These are phyloP conservation scores for Antrozous pallidus DNA, from an alignment of 2,797 vertebrate species.

Conservation along the genomic window DNA sequence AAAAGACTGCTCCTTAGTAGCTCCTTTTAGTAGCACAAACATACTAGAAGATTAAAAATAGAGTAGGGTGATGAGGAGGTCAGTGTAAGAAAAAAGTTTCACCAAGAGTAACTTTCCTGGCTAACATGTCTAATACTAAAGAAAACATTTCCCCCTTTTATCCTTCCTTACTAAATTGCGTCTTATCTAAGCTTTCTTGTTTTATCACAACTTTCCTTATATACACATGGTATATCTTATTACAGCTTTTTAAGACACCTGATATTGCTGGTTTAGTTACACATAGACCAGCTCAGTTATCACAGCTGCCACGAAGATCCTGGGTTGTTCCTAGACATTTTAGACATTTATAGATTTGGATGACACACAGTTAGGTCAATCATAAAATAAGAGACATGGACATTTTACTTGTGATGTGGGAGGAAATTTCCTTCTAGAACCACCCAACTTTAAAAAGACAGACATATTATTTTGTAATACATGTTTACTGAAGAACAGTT, in stretches of 20 bases:
- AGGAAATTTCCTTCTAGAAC: slow-evolving; percentile 30
- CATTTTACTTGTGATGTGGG: background rate
- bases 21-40: slow-evolving; percentile 97
- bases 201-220: background rate
- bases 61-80: slow-evolving; percentile 44
- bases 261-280: background rate
- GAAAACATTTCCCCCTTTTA: background rate
- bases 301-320: background rate
- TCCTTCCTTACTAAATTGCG: background rate
- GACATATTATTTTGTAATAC: background rate
- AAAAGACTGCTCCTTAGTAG: slow-evolving; percentile 98
- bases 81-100: background rate
- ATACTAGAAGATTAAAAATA: slow-evolving; percentile 85
- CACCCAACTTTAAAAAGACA: background rate
- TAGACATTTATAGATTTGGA: background rate
- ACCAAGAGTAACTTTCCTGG: slow-evolving; percentile 35
- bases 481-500: background rate
- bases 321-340: background rate
- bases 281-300: background rate
- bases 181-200: background rate
- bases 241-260: slow-evolving; percentile 18
- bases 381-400: slow-evolving; percentile 5
- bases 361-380: slow-evolving; percentile 11
- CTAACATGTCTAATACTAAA: slow-evolving; percentile 3
- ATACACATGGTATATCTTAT: background rate